Percentiles rank a stretch among this genome's conserved stretches.
phyloP scores from a whole-genome alignment of 1,140 invertebrate genomes.

The Euglossa dilemma region DNA sequence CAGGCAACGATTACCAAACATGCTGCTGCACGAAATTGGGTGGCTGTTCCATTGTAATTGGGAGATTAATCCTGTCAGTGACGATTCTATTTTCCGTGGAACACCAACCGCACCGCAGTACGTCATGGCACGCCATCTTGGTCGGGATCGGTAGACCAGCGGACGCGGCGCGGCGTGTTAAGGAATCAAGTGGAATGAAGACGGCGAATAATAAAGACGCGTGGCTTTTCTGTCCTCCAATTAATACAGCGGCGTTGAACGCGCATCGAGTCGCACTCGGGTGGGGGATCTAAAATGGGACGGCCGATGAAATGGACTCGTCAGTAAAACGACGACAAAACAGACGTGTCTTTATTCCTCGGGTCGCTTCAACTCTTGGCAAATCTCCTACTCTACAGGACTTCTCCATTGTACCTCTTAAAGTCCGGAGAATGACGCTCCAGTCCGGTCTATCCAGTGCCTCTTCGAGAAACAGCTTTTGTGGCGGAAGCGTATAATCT shows the following conservation, averaged over 20 bases:
- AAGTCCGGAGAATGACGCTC: constrained; percentile 10
- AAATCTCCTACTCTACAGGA: constrained; percentile 26
- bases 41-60: constrained; percentile 50
- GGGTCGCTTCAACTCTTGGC: background rate
- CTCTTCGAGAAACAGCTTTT: constrained; percentile 4
- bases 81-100: constrained; percentile 25
- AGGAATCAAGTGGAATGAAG: constrained; percentile 23
- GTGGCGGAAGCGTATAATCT: constrained; percentile 11
- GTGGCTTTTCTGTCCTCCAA: background rate
- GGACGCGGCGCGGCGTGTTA: background rate
- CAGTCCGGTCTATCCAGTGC: background rate
- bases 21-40: constrained; percentile 20
- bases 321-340: constrained; percentile 10
- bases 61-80: constrained; percentile 44
- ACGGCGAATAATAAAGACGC: constrained; percentile 5
- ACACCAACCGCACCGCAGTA: background rate
- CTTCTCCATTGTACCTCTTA: constrained; percentile 19
- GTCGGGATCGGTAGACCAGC: background rate
- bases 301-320: constrained; percentile 22
- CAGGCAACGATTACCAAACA: constrained; percentile 33
- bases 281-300: background rate
- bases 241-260: background rate
- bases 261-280: background rate
- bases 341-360: background rate
- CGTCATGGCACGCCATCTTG: background rate